A percentile compares a stretch with the other conserved stretches of the same genome.
Conservation (phyloP, 2,797 vertebrate genomes). For the Melanogrammus aeglefinus region DNA sequence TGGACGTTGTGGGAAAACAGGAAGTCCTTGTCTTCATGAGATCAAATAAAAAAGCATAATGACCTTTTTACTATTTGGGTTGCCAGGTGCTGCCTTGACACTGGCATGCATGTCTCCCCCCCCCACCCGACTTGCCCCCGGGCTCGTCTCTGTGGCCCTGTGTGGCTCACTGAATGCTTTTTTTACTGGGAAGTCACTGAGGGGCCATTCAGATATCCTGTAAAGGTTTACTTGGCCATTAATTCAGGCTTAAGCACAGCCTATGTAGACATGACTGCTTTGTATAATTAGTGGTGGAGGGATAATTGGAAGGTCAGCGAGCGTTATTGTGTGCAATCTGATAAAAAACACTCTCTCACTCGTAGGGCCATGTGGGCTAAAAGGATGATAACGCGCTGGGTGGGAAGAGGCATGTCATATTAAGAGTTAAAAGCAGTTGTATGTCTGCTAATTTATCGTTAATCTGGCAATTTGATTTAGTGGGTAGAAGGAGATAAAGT, state of each 20-base stretch:
- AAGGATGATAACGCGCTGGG: slow-evolving; percentile 40
- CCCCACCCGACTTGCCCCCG: slow-evolving; percentile 27
- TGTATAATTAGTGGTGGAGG: slow-evolving; percentile 49
- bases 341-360: slow-evolving; percentile 49
- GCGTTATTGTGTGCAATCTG: slow-evolving; percentile 48
- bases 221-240: slow-evolving; percentile 60
- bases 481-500: slow-evolving; percentile 17
- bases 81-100: slow-evolving; percentile 52
- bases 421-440: slow-evolving; percentile 6
- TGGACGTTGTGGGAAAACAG: slow-evolving; percentile 45
- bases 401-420: slow-evolving; percentile 28
- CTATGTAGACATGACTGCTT: slow-evolving; percentile 49
- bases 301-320: slow-evolving; percentile 54
- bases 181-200: slow-evolving; percentile 40
- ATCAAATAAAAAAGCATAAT: slow-evolving; percentile 53
- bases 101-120: slow-evolving; percentile 46
- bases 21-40: slow-evolving; percentile 55
- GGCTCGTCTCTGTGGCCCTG: slow-evolving; percentile 23
- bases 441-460: slow-evolving; percentile 3
- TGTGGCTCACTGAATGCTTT: slow-evolving; percentile 38
- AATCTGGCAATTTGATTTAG: slow-evolving; percentile 28
- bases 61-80: slow-evolving; percentile 62
- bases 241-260: slow-evolving; percentile 57
- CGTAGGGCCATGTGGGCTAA: slow-evolving; percentile 29
- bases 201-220: slow-evolving; percentile 49